These are phyloP conservation scores for Acrobasis suavella DNA, from an alignment of 2,888 invertebrate species.

Conservation along the genomic window DNA sequence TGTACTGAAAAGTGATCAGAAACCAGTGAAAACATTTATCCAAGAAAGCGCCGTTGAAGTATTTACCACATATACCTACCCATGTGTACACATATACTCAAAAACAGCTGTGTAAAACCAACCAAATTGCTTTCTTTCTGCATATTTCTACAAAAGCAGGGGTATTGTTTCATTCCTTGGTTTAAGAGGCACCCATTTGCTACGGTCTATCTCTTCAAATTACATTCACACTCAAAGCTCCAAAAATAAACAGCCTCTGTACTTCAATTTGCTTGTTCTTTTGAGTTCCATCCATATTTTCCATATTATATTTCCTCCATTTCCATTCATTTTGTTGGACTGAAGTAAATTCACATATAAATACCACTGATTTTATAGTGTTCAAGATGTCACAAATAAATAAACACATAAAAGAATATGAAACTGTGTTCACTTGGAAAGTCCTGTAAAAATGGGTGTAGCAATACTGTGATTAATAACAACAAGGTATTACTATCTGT, in stretches of 20 bases:
- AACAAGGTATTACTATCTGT: constrained; percentile 29
- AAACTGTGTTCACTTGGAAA: constrained; percentile 45
- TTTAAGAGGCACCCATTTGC: constrained; percentile 16
- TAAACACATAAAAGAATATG: constrained; percentile 56
- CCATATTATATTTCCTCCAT: constrained; percentile 23
- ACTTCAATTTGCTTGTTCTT: constrained; percentile 1
- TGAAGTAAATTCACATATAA: constrained; percentile 29
- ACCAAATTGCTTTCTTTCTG: constrained; percentile 34
- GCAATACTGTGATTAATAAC: constrained; percentile 51
- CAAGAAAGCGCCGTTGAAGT: constrained; percentile 42
- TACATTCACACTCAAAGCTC: constrained; percentile 7
- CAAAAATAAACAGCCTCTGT: constrained; percentile 11
- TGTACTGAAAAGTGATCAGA: constrained; percentile 78
- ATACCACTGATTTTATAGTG: constrained; percentile 61
- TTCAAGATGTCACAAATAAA: constrained; percentile 58
- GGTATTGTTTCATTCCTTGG: constrained; percentile 40
- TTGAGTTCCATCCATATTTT: constrained; percentile 15
- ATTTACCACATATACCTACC: constrained; percentile 54
- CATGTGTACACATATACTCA: constrained; percentile 38
- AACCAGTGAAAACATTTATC: constrained; percentile 70
- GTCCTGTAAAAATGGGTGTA: constrained; percentile 63
- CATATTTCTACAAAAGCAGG: constrained; percentile 49
- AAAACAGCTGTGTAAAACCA: constrained; percentile 44
- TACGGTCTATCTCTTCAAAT: constrained; percentile 20
- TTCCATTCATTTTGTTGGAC: constrained; percentile 31